phyloP scores from a whole-genome alignment of 2,113 vertebrate species.

The Parotia lawesii region DNA sequence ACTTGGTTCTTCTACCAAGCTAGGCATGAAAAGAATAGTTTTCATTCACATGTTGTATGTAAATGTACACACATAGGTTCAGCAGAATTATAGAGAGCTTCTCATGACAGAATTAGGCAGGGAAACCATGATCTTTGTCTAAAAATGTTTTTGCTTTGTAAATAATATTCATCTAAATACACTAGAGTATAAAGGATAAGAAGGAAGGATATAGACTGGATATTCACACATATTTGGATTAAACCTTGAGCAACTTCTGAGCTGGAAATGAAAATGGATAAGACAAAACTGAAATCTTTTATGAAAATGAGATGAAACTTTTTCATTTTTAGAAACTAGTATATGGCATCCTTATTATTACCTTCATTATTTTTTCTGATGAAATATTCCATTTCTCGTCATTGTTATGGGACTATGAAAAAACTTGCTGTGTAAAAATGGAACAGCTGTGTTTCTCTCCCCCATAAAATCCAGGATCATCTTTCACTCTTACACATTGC shows the following conservation, averaged over 20 bases:
- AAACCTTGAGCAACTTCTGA: not conserved
- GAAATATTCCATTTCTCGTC: not conserved
- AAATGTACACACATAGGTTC: not conserved
- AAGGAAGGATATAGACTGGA: not conserved
- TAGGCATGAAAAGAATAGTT: not conserved
- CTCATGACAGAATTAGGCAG: not conserved
- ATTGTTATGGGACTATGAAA: not conserved
- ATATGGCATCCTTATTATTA: not conserved
- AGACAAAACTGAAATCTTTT: not conserved
- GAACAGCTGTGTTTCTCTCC: not conserved
- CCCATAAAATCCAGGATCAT: not conserved
- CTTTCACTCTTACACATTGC: not conserved
- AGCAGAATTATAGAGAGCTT: not conserved
- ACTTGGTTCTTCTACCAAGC: not conserved
- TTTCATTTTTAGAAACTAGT: not conserved
- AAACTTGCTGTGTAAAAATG: not conserved
- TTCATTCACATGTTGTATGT: not conserved
- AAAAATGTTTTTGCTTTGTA: not conserved
- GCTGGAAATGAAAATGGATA: not conserved
- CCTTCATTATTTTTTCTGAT: not conserved
- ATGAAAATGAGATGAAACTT: not conserved
- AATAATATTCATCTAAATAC: not conserved
- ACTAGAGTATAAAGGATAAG: not conserved
- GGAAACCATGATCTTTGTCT: not conserved
- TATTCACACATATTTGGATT: not conserved